Percentiles rank a stretch among this genome's conserved stretches.
These are phyloP conservation scores for Cinclus cinclus DNA, from an alignment of 2,113 vertebrate species.

Conservation along the genomic window DNA sequence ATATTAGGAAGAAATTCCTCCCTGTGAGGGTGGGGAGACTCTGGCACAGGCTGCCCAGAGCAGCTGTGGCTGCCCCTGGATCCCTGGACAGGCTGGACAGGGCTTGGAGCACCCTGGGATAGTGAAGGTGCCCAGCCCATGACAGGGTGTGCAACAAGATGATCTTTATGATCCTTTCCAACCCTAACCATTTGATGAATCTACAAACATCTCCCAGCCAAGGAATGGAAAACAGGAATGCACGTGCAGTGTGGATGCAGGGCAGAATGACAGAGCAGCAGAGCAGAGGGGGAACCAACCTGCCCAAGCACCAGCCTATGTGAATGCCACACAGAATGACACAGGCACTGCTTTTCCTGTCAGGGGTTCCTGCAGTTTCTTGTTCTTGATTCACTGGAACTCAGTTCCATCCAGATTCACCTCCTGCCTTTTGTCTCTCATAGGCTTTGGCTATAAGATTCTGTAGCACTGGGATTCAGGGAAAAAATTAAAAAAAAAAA, in stretches of 20 bases:
- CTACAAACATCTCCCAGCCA: rapidly evolving
- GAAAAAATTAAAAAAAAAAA: neutral
- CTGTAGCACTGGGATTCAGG: neutral
- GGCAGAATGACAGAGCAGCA: neutral
- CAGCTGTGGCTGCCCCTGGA: neutral
- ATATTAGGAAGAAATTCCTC: neutral
- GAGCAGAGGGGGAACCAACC: neutral
- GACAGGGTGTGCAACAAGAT: rapidly evolving
- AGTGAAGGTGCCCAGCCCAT: neutral
- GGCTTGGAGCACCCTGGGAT: neutral
- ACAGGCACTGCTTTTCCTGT: neutral
- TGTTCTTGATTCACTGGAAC: neutral
- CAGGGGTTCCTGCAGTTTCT: neutral
- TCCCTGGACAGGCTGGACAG: rapidly evolving
- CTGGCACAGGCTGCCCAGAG: neutral
- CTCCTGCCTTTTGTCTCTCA: neutral
- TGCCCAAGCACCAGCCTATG: rapidly evolving
- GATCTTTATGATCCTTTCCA: neutral
- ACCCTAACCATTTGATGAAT: rapidly evolving
- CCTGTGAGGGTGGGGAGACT: neutral
- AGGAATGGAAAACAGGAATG: neutral
- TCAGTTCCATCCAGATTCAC: neutral
- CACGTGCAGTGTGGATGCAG: rapidly evolving
- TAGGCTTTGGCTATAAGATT: neutral
- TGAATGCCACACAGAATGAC: rapidly evolving